Base-by-base conservation (phyloP, 1,140 invertebrate species). In the Steinernema khuongi region DNA sequence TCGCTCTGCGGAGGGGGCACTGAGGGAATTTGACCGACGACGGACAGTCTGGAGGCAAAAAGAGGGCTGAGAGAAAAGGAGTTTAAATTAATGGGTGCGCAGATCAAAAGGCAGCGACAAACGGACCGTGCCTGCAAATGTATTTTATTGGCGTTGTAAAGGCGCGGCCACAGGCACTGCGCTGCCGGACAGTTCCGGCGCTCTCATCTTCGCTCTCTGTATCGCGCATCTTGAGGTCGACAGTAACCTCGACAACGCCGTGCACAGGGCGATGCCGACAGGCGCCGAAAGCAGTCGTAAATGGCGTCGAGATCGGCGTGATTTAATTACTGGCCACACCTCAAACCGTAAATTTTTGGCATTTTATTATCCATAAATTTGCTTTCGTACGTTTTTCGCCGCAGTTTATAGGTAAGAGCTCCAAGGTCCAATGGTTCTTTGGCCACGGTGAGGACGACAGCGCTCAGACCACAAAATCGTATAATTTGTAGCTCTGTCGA, bases 111-210 rank as follows among this genome's bases (percentile, higher is more conserved):
- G 26, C 50, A 60, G 50, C 50, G 50, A 60, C 50, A 60, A 60
- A 60, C 50, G 50, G 50, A 60, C 50, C 50, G 50, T 60, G 50
- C 50, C 50, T 22, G 50, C 50, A 60, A n/a, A 60, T 60, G 50
- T 60, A 60, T 60, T 60, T 60, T 60, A 60, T 60, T 60, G 50
- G 22, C 50, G 50, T 60, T 60, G 50, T 60, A 60, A 60, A 60
- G 50, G 50, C 50, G 11, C 50, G 19, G 50, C 50, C 50, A 60
- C 11, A 60, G 50, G 50, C 50, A 60, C 50, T 17, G n/a, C 50
- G 50, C 50, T 60, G 50, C 50, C 50, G 50, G 50, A 60, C 50
- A 60, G 50, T 60, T 60, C 50, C 50, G 50, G 50, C 50, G 50
- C 50, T 7, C 50, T 60, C 50, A 60, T 22, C 4, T 60, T 60